phyloP scores from a whole-genome alignment of 1,140 invertebrate genomes.

The Drosophila lowei region DNA sequence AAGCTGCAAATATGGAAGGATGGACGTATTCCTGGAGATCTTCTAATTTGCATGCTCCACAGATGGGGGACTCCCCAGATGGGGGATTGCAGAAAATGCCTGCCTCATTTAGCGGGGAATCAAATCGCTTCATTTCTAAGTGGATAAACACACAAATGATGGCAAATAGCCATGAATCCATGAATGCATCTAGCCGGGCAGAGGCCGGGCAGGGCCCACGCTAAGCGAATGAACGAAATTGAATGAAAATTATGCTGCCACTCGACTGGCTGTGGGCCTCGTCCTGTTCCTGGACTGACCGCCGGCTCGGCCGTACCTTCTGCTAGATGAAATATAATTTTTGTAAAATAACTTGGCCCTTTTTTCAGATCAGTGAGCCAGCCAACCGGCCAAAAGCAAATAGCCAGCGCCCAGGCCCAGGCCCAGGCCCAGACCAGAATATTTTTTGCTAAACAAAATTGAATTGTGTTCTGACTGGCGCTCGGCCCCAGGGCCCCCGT shows the following conservation, averaged over 20 bases:
- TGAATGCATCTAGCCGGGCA: conserved; percentile 56
- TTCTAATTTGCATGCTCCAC: no score
- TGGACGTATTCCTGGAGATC: no score
- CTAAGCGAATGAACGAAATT: conserved; percentile 76
- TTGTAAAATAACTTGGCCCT: conserved; percentile 78
- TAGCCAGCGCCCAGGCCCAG: conserved; percentile 11
- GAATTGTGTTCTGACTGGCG: conserved; percentile 74
- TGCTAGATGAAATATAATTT: conserved; percentile 70
- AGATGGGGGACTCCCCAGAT: no score
- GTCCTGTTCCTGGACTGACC: no score
- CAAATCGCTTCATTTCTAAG: conserved; percentile 75
- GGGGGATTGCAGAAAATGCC: conserved; percentile 69
- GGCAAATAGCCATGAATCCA: conserved; percentile 65
- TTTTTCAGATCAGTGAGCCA: conserved; percentile 76
- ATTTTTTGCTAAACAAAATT: conserved; percentile 69
- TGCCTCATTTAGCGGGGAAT: conserved; percentile 73
- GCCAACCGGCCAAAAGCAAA: no score
- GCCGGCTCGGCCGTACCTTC: conserved; percentile 16
- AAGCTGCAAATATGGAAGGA: conserved; percentile 30
- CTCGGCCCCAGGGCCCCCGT: conserved; percentile 32
- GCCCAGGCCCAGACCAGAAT: not conserved
- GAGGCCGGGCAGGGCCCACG: conserved; percentile 19
- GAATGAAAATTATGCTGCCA: conserved; percentile 79
- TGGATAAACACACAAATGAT: conserved; percentile 79
- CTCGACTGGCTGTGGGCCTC: conserved; percentile 44